phyloP scores from a whole-genome alignment of 1,140 invertebrate species.

The Steinernema feltiae region DNA sequence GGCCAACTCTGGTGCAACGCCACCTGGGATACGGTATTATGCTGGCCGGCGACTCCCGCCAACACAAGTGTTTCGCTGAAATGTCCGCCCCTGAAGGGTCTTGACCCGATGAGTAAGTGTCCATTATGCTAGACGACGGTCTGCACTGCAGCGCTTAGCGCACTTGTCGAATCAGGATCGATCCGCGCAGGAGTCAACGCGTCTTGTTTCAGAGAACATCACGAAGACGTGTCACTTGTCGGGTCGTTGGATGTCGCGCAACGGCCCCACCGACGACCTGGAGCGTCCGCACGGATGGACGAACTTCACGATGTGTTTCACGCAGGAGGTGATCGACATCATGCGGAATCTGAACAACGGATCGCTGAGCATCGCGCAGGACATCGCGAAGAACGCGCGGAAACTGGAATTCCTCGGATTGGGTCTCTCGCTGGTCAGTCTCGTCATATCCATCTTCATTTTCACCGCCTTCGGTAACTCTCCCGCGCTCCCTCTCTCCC shows the following conservation, averaged over 20 bases:
- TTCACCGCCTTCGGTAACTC: conserved; percentile 74
- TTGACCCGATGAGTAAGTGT: conserved; percentile 69
- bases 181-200: too few relatives aligned
- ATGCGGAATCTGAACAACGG: conserved; percentile 55
- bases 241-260: conserved; percentile 69
- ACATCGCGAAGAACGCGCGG: conserved; percentile 71
- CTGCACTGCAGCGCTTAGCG: not conserved
- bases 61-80: conserved; percentile 64
- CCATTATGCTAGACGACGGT: not conserved
- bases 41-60: conserved; percentile 71
- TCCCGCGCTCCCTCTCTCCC: conserved; percentile 18
- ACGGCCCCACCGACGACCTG: conserved; percentile 51
- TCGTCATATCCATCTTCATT: conserved; percentile 71
- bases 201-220: conserved; percentile 66
- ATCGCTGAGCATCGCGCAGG: conserved; percentile 63
- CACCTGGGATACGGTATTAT: conserved; percentile 69
- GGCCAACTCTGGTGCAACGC: conserved; percentile 63
- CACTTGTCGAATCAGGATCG: too few relatives aligned
- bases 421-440: conserved; percentile 70
- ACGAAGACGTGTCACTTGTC: conserved; percentile 69
- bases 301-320: conserved; percentile 77
- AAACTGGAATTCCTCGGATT: conserved; percentile 76
- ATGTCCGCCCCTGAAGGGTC: conserved; percentile 69
- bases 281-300: conserved; percentile 69
- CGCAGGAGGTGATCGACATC: conserved; percentile 66